Evolutionary conservation across 2,113 vertebrate species (phyloP), one percentile per base, ranked within the genome.

Genomic region (Proterorhinus semilunaris): DNA sequence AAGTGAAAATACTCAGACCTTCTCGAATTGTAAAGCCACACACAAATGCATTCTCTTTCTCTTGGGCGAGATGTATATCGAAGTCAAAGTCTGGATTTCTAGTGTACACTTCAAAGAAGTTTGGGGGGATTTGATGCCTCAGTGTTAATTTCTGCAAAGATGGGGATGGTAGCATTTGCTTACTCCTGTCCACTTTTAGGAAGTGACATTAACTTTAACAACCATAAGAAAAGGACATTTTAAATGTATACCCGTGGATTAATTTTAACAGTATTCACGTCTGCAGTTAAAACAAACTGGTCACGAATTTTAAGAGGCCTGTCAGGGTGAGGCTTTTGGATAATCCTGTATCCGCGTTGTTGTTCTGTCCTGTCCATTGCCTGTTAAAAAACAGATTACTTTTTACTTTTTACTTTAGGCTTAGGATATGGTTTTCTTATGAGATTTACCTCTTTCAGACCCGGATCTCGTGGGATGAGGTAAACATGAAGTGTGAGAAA

Each of bases 401-500:
- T 47, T 7, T 17, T 1, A 17, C 8, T 7, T 47, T 7, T 47
- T 47, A 47, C 10, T 47, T 47, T 6, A 47, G 46, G 1, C 46
- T 7, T 6, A 21, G 21, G 21, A 47, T 47, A 47, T 1, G 7
- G 7, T n/a, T 17, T 3, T 17, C 6, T 17, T 36, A 1, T 57
- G 21, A 3, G 4, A 36, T 9, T 66, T 2, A 84, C 82, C 82
- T 81, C 5, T 52, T 66, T 8, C 2, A 81, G 48, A 53, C 9
- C 73, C 64, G 17, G 62, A 69, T 83, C 78, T 10, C 0, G 9
- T 21, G 71, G 71, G 66, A 80, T 62, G 71, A 83, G 51, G 6
- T 75, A 83, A 6, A 78, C 75, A 44, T 78, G 66, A 0, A 79
- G 71, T 1, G 1, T 74, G 45, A 80, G 71, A 65, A 59, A 75